Evolutionary conservation across 2,797 vertebrate genomes (phyloP), one percentile per base, ranked within the genome.

Genomic region (Gorsachius magnificus): DNA sequence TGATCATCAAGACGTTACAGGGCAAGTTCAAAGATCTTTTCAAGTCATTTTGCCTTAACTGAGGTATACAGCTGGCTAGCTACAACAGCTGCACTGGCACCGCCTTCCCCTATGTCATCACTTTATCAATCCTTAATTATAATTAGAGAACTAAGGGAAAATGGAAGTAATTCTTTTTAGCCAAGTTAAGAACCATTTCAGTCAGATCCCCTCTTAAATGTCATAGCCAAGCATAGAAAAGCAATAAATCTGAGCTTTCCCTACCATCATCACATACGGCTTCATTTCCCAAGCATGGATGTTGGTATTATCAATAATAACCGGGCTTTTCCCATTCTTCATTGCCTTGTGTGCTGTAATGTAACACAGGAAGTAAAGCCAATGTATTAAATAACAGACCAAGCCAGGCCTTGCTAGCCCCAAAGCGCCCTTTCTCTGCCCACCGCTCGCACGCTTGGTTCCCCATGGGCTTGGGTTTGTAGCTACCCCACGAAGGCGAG

Each of bases 261-360:
- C 96, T 98, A 98, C 98, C 98, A 98, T 98, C 91, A 97, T 94
- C 86, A 98, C 98, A 81, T 98, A 98, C 0, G 98, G 98, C 98
- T 98, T 98, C 98, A 98, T 98, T 95, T 98, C 98, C 98, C 98
- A 98, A 93, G 98, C 98, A 48, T 98, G 97, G 92, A 98, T 98
- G 97, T 98, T 98, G 97, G 98, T 98, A 66, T 98, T 98, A 91
- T 98, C 98, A 93, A 98, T 98, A 95, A 98, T 98, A 95, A 98
- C 93, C 3, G 97, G 98, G 93, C 98, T 98, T 94, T 96, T 98
- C 95, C 98, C 98, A 58, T 96, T 98, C 97, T 97, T 98, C 98
- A 98, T 98, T 83, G 98, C 98, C 95, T 97, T 98, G 84, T 72
- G 97, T 68, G 98, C 98, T 98, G 98, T 60, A 98, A 98, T 24